phyloP scores from a whole-genome alignment of 2,797 vertebrate species.

The Myotis pilosus region DNA sequence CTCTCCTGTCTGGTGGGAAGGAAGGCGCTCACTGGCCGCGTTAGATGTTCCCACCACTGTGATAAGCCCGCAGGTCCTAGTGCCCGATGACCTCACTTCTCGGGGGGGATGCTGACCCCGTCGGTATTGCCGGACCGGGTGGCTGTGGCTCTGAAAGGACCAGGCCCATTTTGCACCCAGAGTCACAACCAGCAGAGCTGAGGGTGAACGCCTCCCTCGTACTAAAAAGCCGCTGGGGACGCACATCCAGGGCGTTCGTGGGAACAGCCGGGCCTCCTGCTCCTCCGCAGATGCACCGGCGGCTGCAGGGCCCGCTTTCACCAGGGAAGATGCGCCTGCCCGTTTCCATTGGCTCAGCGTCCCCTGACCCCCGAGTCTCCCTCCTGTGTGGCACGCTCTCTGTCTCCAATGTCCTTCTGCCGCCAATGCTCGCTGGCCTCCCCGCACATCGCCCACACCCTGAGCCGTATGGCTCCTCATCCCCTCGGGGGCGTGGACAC shows the following conservation, averaged over 20 bases:
- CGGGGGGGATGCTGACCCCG: not conserved
- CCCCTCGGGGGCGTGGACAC: too few relatives aligned
- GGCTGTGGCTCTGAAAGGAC: not conserved
- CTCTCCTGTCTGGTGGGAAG: not conserved
- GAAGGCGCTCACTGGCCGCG: not conserved
- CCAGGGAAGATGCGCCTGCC: too few relatives aligned
- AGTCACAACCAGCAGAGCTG: not conserved
- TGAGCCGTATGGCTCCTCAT: not conserved
- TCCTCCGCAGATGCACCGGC: too few relatives aligned
- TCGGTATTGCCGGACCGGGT: not conserved
- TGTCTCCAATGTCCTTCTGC: not conserved
- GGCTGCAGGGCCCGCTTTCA: not conserved
- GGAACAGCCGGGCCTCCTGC: too few relatives aligned
- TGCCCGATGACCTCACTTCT: not conserved
- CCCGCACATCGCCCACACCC: not conserved
- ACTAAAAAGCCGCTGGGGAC: fast-evolving
- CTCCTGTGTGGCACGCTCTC: not conserved
- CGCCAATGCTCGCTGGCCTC: not conserved
- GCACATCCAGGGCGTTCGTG: too few relatives aligned
- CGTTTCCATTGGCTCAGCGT: too few relatives aligned
- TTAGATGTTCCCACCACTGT: not conserved
- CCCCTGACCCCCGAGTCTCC: not conserved
- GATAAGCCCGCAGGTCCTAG: not conserved
- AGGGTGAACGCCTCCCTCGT: not conserved
- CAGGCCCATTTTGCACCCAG: not conserved